phyloP scores from a whole-genome alignment of 2,113 vertebrate genomes.

The Varanus salvator region DNA sequence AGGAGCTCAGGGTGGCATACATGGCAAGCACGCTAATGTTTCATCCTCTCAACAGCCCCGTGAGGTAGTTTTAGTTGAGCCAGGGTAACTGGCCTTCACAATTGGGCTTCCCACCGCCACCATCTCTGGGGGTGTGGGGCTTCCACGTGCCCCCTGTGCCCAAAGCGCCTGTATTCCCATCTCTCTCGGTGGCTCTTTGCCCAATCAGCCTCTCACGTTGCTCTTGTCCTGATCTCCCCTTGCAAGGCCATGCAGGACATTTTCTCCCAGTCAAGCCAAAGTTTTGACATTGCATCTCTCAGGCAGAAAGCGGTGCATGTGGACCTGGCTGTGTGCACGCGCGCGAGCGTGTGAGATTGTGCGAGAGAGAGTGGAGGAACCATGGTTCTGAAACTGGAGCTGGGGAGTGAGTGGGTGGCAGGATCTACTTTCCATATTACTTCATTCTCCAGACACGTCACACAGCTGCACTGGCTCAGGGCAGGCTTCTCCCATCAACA shows the following conservation, averaged over 20 bases:
- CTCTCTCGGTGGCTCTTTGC: background rate
- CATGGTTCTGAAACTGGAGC: background rate
- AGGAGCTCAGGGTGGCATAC: background rate
- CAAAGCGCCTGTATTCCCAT: background rate
- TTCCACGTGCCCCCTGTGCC: background rate
- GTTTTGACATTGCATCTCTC: constrained; percentile 9
- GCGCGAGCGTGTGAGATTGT: background rate
- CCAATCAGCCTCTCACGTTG: background rate
- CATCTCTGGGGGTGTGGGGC: background rate
- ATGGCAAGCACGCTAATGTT: background rate
- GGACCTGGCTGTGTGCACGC: background rate
- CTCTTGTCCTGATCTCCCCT: constrained; percentile 2
- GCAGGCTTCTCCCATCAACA: background rate
- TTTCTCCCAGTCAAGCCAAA: constrained; percentile 13
- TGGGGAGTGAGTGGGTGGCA: background rate
- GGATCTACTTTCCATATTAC: constrained; percentile 17
- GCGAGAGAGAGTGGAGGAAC: too few relatives aligned
- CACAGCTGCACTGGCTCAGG: constrained; percentile 3
- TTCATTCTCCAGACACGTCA: background rate
- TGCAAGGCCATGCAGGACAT: constrained; percentile 7
- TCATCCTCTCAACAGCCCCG: background rate
- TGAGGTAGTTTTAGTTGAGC: background rate
- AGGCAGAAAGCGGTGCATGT: background rate
- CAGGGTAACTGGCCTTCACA: background rate
- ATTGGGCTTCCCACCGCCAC: background rate